Evolutionary conservation across 1,140 invertebrate species (phyloP).

Genomic region (Cydia strobilella): DNA sequence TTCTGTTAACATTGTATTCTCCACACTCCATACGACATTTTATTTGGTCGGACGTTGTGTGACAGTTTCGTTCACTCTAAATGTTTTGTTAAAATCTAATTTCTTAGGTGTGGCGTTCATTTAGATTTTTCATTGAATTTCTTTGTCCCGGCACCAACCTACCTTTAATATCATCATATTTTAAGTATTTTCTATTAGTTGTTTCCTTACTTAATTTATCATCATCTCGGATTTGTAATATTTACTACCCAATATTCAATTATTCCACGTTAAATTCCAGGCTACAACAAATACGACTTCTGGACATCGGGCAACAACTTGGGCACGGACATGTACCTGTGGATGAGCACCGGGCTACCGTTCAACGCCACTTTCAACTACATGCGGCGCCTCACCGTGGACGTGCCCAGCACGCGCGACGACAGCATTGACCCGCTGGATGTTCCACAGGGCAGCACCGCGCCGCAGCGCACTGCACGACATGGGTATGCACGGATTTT

Average conservation of each 20-base stretch:
- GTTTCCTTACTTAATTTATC: no score
- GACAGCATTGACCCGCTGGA: constrained; percentile 81
- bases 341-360: constrained; percentile 93
- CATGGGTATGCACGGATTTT: constrained; percentile 83
- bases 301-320: constrained; percentile 94
- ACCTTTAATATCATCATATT: no score
- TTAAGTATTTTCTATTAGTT: no score
- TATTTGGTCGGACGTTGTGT: no score
- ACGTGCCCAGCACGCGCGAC: constrained; percentile 63
- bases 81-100: no score
- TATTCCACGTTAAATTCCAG: constrained; percentile 62
- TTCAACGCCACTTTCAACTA: constrained; percentile 93
- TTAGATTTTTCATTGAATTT: no score
- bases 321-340: constrained; percentile 92
- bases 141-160: no score
- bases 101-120: no score
- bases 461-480: constrained; percentile 86
- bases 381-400: constrained; percentile 82
- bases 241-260: no score
- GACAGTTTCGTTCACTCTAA: no score
- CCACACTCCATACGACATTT: no score
- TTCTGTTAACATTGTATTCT: constrained; percentile 5
- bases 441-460: constrained; percentile 84
- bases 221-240: no score
- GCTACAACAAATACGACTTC: constrained; percentile 90